A percentile compares a stretch with the other conserved stretches of the same genome.
Evolutionary conservation across 2,113 vertebrate genomes (phyloP).

Genomic region (Tachysurus fulvidraco): DNA sequence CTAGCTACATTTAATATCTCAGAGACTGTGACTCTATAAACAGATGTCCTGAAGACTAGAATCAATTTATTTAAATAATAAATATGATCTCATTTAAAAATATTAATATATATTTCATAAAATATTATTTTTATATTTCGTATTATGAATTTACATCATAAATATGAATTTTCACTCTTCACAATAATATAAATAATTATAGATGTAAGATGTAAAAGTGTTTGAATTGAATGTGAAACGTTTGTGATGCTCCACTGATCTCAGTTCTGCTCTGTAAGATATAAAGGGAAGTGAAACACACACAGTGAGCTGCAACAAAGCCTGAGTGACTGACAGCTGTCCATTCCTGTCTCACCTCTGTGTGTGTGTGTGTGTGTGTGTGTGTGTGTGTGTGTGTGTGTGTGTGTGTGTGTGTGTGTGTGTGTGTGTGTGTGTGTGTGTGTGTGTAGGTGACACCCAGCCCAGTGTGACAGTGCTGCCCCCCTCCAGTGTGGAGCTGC

Average conservation of each 20-base stretch:
- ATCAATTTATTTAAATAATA: neutral
- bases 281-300: slow-evolving; percentile 1
- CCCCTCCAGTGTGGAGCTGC: slow-evolving; percentile 48
- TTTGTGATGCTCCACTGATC: slow-evolving; percentile 11
- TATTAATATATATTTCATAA: too few species aligned
- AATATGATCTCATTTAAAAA: too few species aligned
- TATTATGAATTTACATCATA: neutral
- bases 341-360: neutral
- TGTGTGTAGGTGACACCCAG: neutral
- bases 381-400: too few species aligned
- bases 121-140: too few species aligned
- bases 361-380: neutral
- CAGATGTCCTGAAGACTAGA: neutral
- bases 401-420: too few species aligned
- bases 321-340: slow-evolving; percentile 1
- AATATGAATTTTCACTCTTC: too few species aligned
- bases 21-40: neutral
- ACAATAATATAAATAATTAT: neutral
- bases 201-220: neutral
- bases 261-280: neutral
- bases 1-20: neutral
- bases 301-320: neutral
- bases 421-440: too few species aligned
- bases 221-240: neutral
- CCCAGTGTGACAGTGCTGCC: neutral